phyloP scores from a whole-genome alignment of 1,140 invertebrate genomes.

The Eufriesea mexicana region DNA sequence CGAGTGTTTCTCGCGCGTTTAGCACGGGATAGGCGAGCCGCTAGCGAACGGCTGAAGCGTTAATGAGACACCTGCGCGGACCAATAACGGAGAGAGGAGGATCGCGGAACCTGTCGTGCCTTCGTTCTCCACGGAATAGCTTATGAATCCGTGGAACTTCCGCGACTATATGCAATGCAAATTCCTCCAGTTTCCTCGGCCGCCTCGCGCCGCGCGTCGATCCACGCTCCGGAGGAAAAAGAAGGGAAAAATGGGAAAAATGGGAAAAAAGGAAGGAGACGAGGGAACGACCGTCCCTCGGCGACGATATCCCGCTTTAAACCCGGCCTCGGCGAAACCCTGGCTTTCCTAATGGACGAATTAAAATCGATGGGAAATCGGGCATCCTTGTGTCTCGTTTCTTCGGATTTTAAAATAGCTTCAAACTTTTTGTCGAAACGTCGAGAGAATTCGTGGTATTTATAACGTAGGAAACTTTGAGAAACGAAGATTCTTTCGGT shows the following conservation, averaged over 20 bases:
- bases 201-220: background rate
- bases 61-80: constrained; percentile 62
- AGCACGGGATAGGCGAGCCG: constrained; percentile 21
- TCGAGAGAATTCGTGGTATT: no score
- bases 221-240: background rate
- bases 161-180: constrained; percentile 26
- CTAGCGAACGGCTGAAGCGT: constrained; percentile 9
- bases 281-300: background rate
- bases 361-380: no score
- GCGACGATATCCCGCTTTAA: no score
- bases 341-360: no score
- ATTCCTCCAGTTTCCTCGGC: constrained; percentile 4
- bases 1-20: constrained; percentile 36
- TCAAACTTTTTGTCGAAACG: no score
- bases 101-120: constrained; percentile 30
- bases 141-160: constrained; percentile 30
- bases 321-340: no score
- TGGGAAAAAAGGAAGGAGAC: background rate
- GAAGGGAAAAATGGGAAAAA: background rate
- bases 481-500: no score
- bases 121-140: background rate
- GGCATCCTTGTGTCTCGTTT: no score
- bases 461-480: no score
- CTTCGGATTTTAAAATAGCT: no score
- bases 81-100: constrained; percentile 40